Evolutionary conservation across 2,113 vertebrate genomes (phyloP).

Genomic region (Pedetes capensis): DNA sequence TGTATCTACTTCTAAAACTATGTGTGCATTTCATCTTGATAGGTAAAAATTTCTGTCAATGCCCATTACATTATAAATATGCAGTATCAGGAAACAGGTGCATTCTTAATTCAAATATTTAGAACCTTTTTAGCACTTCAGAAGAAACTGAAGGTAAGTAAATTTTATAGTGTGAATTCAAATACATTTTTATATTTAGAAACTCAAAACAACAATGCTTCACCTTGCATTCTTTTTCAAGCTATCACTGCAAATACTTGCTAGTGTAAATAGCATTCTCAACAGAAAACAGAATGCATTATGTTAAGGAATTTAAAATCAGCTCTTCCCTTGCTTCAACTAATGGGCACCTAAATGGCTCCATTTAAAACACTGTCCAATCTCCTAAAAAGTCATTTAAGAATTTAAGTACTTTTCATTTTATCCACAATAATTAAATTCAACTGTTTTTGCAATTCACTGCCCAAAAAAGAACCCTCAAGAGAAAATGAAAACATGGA

Average conservation of each 20-base stretch:
- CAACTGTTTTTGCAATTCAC: slow-evolving; percentile 35
- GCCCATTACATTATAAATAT: background rate
- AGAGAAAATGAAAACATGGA: slow-evolving; percentile 31
- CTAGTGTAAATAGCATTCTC: background rate
- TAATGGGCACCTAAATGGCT: background rate
- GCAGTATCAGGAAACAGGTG: slow-evolving; percentile 63
- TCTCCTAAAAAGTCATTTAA: slow-evolving; percentile 8
- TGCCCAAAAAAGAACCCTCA: slow-evolving; percentile 1
- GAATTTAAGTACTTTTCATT: background rate
- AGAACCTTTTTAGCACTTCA: slow-evolving; percentile 50
- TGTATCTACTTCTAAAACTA: background rate
- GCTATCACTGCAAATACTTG: slow-evolving; percentile 3
- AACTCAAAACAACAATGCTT: background rate
- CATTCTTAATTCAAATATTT: slow-evolving; percentile 66
- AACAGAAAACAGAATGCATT: slow-evolving; percentile 28
- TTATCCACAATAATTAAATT: slow-evolving; percentile 37
- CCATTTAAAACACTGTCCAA: slow-evolving; percentile 36
- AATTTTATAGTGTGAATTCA: slow-evolving; percentile 36
- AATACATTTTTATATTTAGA: slow-evolving; percentile 53
- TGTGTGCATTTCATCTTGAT: background rate
- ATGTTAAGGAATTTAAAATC: slow-evolving; percentile 31
- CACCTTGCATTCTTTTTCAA: background rate
- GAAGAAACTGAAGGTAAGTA: slow-evolving; percentile 34
- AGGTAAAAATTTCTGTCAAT: slow-evolving; percentile 22
- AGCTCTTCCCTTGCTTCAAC: slow-evolving; percentile 41